Percentiles rank a stretch among this genome's conserved stretches.
phyloP scores from a whole-genome alignment of 2,797 vertebrate genomes.

The Siniperca undulata region DNA sequence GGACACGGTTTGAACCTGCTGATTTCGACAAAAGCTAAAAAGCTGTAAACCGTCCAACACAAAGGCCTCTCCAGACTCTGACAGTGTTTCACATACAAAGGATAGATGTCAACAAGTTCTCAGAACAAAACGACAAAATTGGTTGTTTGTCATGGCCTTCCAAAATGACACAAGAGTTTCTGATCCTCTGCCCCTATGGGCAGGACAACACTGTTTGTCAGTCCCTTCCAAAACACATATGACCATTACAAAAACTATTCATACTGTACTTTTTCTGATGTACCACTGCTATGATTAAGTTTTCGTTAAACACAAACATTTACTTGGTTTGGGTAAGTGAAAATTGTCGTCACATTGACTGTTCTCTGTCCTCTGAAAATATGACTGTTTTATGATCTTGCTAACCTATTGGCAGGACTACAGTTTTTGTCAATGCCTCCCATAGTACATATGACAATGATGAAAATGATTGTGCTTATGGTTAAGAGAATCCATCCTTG shows the following conservation, averaged over 20 bases:
- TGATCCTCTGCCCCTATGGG: not conserved
- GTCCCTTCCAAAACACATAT: not conserved
- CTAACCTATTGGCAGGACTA: not conserved
- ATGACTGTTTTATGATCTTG: not conserved
- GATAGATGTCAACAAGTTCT: constrained; percentile 25
- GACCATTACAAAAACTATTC: not conserved
- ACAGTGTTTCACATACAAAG: constrained; percentile 11
- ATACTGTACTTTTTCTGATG: not conserved
- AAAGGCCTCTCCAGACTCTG: not conserved
- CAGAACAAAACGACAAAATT: not conserved
- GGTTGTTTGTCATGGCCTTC: not conserved
- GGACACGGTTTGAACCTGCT: constrained; percentile 35
- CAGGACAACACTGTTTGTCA: not conserved
- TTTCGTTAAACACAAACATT: not conserved
- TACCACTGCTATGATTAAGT: not conserved
- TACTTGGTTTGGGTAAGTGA: not conserved
- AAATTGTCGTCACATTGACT: not conserved
- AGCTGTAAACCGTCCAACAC: not conserved
- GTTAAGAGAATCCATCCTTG: not conserved
- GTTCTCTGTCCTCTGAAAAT: not conserved
- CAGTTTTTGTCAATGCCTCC: not conserved
- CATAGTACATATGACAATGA: not conserved
- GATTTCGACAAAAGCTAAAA: constrained; percentile 40
- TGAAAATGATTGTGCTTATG: not conserved
- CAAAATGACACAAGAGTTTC: not conserved